Base-by-base conservation (phyloP, 2,113 vertebrate genomes). In the Podiceps cristatus region DNA sequence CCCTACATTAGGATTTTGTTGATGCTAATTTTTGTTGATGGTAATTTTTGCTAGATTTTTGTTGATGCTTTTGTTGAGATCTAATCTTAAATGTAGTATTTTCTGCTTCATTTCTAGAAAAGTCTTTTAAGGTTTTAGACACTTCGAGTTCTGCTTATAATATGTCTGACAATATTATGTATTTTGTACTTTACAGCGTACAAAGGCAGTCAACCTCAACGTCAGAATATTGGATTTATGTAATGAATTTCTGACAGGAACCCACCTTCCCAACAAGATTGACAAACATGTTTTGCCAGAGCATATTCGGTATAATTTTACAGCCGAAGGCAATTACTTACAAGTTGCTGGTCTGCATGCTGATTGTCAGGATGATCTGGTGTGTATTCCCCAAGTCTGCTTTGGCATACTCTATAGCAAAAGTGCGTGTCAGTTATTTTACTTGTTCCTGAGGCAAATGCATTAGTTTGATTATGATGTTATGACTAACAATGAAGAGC, bases 141-240 rank as follows among this genome's bases (percentile, higher is more conserved):
- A 37, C 14, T 79, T 45, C 4, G 23, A 50, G 23, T 72, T 69
- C 18, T 93, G 25, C 19, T 56, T 79, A 9, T 83, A 11, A 9
- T 62, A 2, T 77, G 17, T 69, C 76, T 96, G 69, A 93, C 87
- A 24, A 13, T 82, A n/a, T 0, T 49, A 3, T 29, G 5, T 82
- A 10, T 91, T 73, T 82, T 93, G 10, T 94, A 25, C 40, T 96
- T 52, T 89, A 25, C 96, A 99, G 99, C 99, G 99, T 88, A 98
- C 98, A 93, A 98, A 98, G 94, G 99, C 99, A 2, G 99, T 99
- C 5, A 98, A 98, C 63, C 98, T 99, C 59, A 99, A 99, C 0
- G 98, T 99, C 67, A 99, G 98, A 93, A 99, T 99, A 80, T 59
- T 99, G 98, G 99, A 99, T 96, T 98, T 99, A 53, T 99, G 98